Evolutionary conservation across 2,888 invertebrate species (phyloP).

Genomic region (Melanostoma scalare): DNA sequence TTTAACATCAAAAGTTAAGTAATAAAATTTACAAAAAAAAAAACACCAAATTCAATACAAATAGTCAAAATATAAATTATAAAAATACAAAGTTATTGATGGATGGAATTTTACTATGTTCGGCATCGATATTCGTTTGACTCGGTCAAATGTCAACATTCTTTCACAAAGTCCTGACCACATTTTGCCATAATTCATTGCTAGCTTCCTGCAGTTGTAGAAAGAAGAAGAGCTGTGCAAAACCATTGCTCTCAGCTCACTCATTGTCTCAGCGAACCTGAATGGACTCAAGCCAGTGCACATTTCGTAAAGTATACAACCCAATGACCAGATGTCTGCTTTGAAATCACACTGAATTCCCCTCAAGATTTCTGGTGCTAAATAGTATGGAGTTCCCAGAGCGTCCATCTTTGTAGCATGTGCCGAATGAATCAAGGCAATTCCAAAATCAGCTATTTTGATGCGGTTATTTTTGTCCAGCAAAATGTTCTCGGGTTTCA

Average conservation of each 20-base stretch:
- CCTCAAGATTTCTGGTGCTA: slow-evolving; percentile 88
- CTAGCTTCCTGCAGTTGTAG: slow-evolving; percentile 75
- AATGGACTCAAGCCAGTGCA: slow-evolving; percentile 80
- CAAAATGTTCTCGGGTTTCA: slow-evolving; percentile 90
- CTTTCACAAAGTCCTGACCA: slow-evolving; percentile 77
- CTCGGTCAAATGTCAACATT: slow-evolving; percentile 78
- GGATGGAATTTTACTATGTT: slow-evolving; percentile 76
- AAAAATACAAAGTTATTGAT: slow-evolving; percentile 76
- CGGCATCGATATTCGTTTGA: slow-evolving; percentile 77
- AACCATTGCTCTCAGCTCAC: slow-evolving; percentile 73
- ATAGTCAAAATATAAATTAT: slow-evolving; percentile 79
- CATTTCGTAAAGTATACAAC: slow-evolving; percentile 87
- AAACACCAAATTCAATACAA: slow-evolving; percentile 72
- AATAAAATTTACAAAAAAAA: slow-evolving; percentile 18
- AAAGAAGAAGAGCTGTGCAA: slow-evolving; percentile 15
- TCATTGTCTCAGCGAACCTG: slow-evolving; percentile 63
- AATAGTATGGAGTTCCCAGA: slow-evolving; percentile 88
- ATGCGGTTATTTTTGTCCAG: slow-evolving; percentile 85
- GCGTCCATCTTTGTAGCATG: slow-evolving; percentile 46
- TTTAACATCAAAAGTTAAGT: slow-evolving; percentile 15
- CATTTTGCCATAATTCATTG: slow-evolving; percentile 74
- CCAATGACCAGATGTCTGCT: slow-evolving; percentile 89
- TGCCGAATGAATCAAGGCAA: slow-evolving; percentile 79
- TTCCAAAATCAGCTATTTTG: slow-evolving; percentile 89
- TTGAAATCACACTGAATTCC: slow-evolving; percentile 87